Percentiles rank a stretch among this genome's conserved stretches.
Conservation (phyloP, 2,888 invertebrate species). For the Eupeodes latifasciatus region DNA sequence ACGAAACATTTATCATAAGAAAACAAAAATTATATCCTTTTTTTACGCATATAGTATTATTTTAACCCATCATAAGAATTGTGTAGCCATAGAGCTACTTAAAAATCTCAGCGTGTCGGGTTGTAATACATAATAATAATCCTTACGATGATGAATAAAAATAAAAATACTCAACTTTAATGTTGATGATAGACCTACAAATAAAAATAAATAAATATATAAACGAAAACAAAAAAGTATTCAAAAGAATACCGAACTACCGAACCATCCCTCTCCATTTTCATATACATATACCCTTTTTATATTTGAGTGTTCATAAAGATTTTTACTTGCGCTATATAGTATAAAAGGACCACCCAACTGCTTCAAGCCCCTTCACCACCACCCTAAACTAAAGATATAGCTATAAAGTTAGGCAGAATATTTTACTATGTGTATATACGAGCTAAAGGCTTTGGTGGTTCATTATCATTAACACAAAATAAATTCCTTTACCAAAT, state of each 20-base stretch:
- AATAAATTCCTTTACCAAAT: slow-evolving; percentile 68
- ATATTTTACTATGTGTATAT: not conserved
- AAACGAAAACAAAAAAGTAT: not conserved
- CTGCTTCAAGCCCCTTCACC: too few relatives aligned
- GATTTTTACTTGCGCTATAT: slow-evolving; percentile 37
- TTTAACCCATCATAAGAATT: not conserved
- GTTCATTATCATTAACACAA: slow-evolving; percentile 66
- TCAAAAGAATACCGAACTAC: not conserved
- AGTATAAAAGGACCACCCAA: too few relatives aligned
- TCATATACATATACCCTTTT: slow-evolving; percentile 47
- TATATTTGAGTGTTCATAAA: slow-evolving; percentile 62
- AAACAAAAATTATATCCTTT: not conserved
- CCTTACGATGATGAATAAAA: slow-evolving; percentile 28
- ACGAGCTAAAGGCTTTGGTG: slow-evolving; percentile 24
- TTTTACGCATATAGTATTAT: not conserved
- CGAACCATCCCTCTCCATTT: not conserved
- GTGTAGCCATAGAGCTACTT: slow-evolving; percentile 30
- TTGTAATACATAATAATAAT: slow-evolving; percentile 45
- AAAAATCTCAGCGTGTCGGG: slow-evolving; percentile 56
- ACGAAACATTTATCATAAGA: not conserved
- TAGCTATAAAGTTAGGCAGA: not conserved
- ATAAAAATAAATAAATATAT: not conserved
- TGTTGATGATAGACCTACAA: slow-evolving; percentile 3
- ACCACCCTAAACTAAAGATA: not conserved
- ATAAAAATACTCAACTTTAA: slow-evolving; percentile 23